Conservation (phyloP, 2,888 invertebrate genomes). For the Mayetiola destructor region DNA sequence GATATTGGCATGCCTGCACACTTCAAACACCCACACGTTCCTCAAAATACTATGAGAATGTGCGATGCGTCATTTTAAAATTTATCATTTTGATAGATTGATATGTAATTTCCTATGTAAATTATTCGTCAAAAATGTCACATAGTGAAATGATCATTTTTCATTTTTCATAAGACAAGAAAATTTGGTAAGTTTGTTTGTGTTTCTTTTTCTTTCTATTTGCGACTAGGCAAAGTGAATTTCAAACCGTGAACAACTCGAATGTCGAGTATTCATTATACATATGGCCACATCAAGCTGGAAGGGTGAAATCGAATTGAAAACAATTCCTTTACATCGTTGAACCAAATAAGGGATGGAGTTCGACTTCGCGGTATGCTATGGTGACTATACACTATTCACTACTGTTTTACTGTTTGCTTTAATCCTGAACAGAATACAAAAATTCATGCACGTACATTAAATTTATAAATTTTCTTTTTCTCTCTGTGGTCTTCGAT, state of each 20-base stretch:
- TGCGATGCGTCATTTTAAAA: slow-evolving; percentile 12
- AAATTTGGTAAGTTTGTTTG: not conserved
- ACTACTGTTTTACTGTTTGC: not conserved
- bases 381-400: not conserved
- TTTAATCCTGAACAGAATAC: not conserved
- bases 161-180: slow-evolving; percentile 19
- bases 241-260: not conserved
- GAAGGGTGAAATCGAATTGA: not conserved
- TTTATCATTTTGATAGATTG: slow-evolving; percentile 25
- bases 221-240: too few species aligned
- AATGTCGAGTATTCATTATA: not conserved
- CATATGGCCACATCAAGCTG: not conserved
- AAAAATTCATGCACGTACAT: slow-evolving; percentile 9
- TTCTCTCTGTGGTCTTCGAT: not conserved
- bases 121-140: slow-evolving; percentile 23
- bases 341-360: not conserved
- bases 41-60: slow-evolving; percentile 1
- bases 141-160: slow-evolving; percentile 22
- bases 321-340: not conserved
- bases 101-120: slow-evolving; percentile 25
- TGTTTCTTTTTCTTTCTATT: not conserved
- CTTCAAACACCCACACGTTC: not conserved
- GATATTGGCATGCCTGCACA: too few species aligned
- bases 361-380: not conserved
- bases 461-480: slow-evolving; percentile 3